These are phyloP conservation scores for Salvelinus sp. DNA, from an alignment of 2,113 vertebrate genomes.

Conservation along the genomic window DNA sequence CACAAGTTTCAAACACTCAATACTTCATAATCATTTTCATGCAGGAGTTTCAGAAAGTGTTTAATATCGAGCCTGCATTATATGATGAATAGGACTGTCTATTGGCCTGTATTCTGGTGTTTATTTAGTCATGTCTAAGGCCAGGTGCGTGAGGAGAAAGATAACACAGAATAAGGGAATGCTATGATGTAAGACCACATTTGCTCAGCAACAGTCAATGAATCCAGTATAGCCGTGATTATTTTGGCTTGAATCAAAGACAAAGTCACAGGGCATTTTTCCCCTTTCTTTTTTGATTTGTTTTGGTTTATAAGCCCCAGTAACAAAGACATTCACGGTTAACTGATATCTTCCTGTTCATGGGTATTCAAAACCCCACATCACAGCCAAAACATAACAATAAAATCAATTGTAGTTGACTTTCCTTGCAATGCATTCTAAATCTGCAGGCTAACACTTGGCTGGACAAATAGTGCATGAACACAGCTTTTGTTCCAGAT, in stretches of 20 bases:
- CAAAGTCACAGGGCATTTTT: conserved; percentile 6
- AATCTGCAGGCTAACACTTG: conserved; percentile 15
- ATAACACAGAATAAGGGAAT: conserved; percentile 6
- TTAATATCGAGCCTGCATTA: conserved; percentile 45
- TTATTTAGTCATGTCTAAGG: conserved; percentile 40
- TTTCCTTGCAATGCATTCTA: conserved; percentile 10
- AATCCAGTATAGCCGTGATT: conserved; percentile 17
- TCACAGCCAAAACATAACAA: conserved; percentile 5
- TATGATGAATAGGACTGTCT: conserved; percentile 40
- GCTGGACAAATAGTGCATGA: conserved; percentile 5
- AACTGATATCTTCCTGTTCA: conserved; percentile 11
- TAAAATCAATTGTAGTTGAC: conserved; percentile 1
- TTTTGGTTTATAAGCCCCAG: not conserved
- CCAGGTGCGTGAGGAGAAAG: conserved; percentile 15
- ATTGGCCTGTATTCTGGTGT: conserved; percentile 31
- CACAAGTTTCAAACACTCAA: conserved; percentile 55
- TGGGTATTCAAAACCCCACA: not conserved
- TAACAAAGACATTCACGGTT: not conserved
- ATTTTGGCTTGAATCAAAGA: not conserved
- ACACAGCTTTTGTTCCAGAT: conserved; percentile 17
- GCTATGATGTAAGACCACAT: conserved; percentile 18
- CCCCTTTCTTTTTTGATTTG: not conserved
- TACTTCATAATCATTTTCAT: conserved; percentile 48
- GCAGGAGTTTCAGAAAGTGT: conserved; percentile 44
- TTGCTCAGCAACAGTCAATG: conserved; percentile 11